Percentiles rank a stretch among this genome's conserved stretches.
Evolutionary conservation across 2,888 invertebrate species (phyloP).

Genomic region (Macaria notata): DNA sequence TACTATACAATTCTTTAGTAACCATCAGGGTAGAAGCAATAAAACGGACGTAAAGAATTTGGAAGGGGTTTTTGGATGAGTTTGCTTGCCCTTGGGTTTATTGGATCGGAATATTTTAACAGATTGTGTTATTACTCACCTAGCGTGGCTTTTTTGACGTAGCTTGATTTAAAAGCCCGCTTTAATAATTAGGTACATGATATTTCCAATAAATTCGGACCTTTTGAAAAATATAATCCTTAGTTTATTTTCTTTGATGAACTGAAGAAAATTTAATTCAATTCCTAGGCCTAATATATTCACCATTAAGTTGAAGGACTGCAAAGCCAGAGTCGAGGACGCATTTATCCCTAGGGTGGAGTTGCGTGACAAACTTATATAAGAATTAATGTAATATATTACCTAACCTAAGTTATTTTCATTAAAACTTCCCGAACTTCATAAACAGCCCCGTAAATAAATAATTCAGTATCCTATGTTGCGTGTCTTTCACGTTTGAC

Average conservation of each 20-base stretch:
- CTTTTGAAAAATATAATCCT: no score
- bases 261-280: no score
- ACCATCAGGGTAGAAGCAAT: neutral
- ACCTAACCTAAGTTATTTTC: conserved; percentile 59
- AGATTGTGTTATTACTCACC: no score
- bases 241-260: no score
- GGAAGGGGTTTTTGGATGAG: neutral
- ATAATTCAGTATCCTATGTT: conserved; percentile 50
- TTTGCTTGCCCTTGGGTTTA: neutral
- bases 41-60: neutral
- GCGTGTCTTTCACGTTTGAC: conserved; percentile 56
- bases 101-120: neutral
- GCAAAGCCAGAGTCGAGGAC: no score
- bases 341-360: conserved; percentile 25
- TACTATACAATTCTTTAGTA: no score
- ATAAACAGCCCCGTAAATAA: conserved; percentile 65
- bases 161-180: no score
- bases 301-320: no score
- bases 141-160: no score
- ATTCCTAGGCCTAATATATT: no score
- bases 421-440: conserved; percentile 69
- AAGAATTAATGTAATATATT: conserved; percentile 68
- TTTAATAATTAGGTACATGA: no score
- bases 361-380: conserved; percentile 67
- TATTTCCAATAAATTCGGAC: no score